Evolutionary conservation across 2,113 vertebrate species (phyloP).

Genomic region (Sphyrna mokarran): DNA sequence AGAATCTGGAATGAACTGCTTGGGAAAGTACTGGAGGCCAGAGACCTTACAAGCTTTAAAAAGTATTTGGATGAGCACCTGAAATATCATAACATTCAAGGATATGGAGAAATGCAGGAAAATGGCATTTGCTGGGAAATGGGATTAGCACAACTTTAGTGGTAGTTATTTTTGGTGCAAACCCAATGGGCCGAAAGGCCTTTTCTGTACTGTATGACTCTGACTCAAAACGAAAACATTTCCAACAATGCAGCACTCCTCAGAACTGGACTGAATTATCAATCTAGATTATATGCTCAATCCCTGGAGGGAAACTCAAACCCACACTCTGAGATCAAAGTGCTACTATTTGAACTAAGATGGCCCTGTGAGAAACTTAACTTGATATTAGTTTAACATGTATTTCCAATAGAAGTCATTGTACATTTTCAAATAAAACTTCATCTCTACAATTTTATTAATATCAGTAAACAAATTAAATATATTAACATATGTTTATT

Average conservation of each 20-base stretch:
- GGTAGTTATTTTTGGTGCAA: too few relatives aligned
- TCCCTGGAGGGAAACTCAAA: neutral
- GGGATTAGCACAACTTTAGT: too few relatives aligned
- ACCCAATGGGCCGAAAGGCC: too few relatives aligned
- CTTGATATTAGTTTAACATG: neutral
- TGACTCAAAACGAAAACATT: neutral
- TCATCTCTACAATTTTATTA: neutral
- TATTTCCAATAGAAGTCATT: neutral
- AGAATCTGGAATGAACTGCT: too few relatives aligned
- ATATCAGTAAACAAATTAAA: neutral
- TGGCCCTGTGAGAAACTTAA: neutral
- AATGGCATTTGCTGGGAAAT: too few relatives aligned
- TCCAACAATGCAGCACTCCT: neutral
- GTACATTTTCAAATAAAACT: neutral
- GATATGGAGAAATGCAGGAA: too few relatives aligned
- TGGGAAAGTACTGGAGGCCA: too few relatives aligned
- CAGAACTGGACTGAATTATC: neutral
- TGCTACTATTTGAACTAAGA: neutral
- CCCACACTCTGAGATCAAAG: too few relatives aligned
- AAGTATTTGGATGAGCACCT: too few relatives aligned
- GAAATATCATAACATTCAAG: too few relatives aligned
- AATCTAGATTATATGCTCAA: neutral
- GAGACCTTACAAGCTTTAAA: too few relatives aligned
- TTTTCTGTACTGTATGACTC: too few relatives aligned
- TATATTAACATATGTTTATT: neutral